These are phyloP conservation scores for Heterotis niloticus DNA, from an alignment of 2,113 vertebrate species.

Conservation along the genomic window DNA sequence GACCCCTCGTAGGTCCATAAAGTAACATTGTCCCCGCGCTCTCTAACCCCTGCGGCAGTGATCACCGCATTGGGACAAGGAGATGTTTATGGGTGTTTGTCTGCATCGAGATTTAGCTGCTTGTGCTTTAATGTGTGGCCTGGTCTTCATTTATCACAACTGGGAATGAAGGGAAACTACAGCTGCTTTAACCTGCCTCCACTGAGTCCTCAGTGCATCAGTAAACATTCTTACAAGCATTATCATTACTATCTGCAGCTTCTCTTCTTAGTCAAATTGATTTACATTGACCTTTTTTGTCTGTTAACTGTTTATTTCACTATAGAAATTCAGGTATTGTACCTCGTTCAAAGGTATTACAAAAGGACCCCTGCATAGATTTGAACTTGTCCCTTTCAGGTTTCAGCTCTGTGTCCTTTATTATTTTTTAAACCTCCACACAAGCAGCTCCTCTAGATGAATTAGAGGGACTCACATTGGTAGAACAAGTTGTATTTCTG, in stretches of 20 bases:
- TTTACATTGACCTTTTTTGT: too few relatives aligned
- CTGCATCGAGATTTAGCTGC: slow-evolving; percentile 6
- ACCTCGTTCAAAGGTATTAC: too few relatives aligned
- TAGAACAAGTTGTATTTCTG: neutral
- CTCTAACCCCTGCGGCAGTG: neutral
- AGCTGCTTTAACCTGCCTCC: neutral
- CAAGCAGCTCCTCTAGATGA: too few relatives aligned
- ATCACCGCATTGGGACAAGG: neutral
- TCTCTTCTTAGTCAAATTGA: too few relatives aligned
- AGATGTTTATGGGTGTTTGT: neutral
- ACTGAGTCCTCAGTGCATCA: neutral
- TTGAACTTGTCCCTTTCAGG: too few relatives aligned
- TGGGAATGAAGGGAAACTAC: neutral
- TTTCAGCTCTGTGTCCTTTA: too few relatives aligned
- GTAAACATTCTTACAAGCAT: neutral
- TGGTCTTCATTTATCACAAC: neutral
- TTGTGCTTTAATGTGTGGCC: neutral
- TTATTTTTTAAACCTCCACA: too few relatives aligned
- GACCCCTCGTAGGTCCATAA: slow-evolving; percentile 57
- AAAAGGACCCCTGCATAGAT: too few relatives aligned
- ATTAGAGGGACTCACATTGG: neutral
- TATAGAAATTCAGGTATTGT: too few relatives aligned
- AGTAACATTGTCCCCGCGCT: slow-evolving; percentile 24
- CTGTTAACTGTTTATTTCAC: too few relatives aligned
- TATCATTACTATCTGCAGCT: neutral